A percentile compares a stretch with the other conserved stretches of the same genome.
Evolutionary conservation across 2,888 invertebrate species (phyloP).

Genomic region (Steinernema carpocapsae): DNA sequence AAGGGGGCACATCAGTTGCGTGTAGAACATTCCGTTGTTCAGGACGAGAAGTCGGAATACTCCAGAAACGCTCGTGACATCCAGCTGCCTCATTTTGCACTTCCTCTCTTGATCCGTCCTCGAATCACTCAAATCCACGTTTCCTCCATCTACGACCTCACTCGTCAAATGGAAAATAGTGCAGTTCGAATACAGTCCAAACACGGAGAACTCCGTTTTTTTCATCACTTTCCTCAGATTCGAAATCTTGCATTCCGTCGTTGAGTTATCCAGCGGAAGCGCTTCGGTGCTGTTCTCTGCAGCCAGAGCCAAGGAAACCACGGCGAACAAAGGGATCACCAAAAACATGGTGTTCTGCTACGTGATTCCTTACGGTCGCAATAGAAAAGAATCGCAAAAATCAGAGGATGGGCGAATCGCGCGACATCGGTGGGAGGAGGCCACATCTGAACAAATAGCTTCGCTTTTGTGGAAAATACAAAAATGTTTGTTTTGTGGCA

Average conservation of each 20-base stretch:
- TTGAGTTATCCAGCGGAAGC: neutral
- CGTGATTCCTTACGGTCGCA: no score
- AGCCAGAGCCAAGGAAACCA: neutral
- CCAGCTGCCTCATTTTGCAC: neutral
- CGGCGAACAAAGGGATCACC: neutral
- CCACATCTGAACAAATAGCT: slow-evolving; percentile 19
- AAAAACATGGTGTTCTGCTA: neutral
- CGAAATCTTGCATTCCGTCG: neutral
- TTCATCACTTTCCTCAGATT: neutral
- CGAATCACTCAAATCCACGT: neutral
- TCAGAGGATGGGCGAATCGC: neutral
- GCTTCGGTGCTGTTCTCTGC: neutral
- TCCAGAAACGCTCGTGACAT: neutral
- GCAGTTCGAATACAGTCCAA: slow-evolving; percentile 10
- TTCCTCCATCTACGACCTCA: neutral
- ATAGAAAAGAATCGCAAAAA: neutral
- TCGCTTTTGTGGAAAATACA: neutral
- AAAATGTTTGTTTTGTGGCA: slow-evolving; percentile 20
- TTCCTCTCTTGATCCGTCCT: neutral
- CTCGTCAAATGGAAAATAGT: neutral
- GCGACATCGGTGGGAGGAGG: slow-evolving; percentile 11
- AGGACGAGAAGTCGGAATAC: neutral
- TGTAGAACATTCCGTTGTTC: neutral
- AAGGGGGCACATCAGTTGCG: neutral
- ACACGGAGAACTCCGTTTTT: neutral